phyloP scores from a whole-genome alignment of 2,797 vertebrate species.

The Fistularia commersonii region DNA sequence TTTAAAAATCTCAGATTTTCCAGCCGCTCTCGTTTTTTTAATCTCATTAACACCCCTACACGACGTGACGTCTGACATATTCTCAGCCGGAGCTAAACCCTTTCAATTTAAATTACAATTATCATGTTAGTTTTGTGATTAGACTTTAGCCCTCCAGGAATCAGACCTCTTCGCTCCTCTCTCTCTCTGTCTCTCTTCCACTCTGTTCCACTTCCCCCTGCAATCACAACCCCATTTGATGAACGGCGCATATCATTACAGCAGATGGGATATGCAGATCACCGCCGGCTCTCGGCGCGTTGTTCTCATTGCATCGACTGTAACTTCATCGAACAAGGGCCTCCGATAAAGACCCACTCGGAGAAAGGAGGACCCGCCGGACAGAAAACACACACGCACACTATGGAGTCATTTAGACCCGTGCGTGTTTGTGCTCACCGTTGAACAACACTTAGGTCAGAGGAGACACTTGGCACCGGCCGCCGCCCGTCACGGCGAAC shows the following conservation, averaged over 20 bases:
- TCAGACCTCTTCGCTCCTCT: conserved; percentile 75
- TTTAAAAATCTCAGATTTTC: conserved; percentile 31
- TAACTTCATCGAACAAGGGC: conserved; percentile 76
- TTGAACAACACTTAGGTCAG: conserved; percentile 17
- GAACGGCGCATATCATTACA: conserved; percentile 84
- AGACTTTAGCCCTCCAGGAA: conserved; percentile 82
- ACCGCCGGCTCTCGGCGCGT: conserved; percentile 77
- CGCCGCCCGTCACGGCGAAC: conserved; percentile 29
- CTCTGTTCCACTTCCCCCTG: conserved; percentile 76
- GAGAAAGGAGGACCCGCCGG: conserved; percentile 71
- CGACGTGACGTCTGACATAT: conserved; percentile 60
- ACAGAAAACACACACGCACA: conserved; percentile 66
- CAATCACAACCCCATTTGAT: conserved; percentile 85
- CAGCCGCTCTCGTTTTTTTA: conserved; percentile 21
- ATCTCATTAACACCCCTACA: conserved; percentile 37
- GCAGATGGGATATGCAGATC: conserved; percentile 86
- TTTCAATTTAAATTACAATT: conserved; percentile 85
- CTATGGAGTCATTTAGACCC: conserved; percentile 46
- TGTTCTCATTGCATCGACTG: conserved; percentile 73
- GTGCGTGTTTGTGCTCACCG: conserved; percentile 19
- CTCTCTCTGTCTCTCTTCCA: conserved; percentile 71
- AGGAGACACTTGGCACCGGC: conserved; percentile 33
- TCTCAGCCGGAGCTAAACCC: conserved; percentile 71
- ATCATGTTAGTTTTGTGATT: conserved; percentile 85
- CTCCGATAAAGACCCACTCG: conserved; percentile 69